Base-by-base conservation (phyloP, 2,888 invertebrate species). In the Dryomyza anilis region DNA sequence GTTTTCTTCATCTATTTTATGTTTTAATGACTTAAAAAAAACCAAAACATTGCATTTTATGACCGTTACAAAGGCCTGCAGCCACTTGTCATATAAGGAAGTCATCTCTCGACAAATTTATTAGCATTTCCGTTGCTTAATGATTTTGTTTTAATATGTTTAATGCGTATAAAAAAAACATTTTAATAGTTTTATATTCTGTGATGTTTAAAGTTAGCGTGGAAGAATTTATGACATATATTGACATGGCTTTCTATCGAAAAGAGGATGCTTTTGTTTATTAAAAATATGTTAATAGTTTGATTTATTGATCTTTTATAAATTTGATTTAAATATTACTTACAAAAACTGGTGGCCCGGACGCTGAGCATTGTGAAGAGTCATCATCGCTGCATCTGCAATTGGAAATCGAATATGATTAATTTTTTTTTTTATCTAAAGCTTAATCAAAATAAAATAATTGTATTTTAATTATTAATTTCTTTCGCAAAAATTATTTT, bases 351-450 rank as follows among this genome's bases (percentile, higher is more conserved):
- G 77, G 75, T 60, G 72, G 70, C 48, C 69, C 72, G 48, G 69
- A 65, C n/a, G 63, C 48, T 0, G 72, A 71, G 8, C 74, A 72
- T 63, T 74, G 76, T 6, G 74, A 73, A 5, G 73, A 73, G 27
- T 77, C 76, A 43, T 73, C 76, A 67, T 75, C 78, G 64, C 75
- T 75, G 69, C 72, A 74, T 64, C 77, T 77, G 71, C 8, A 74
- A 74, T n/a, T n/a, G n/a, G n/a, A n/a, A n/a, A n/a, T n/a, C n/a
- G n/a, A n/a, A n/a, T n/a, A n/a, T n/a, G n/a, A n/a, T n/a, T n/a
- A n/a, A n/a, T n/a, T n/a, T n/a, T n/a, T n/a, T n/a, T n/a, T n/a
- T n/a, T n/a, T n/a, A n/a, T n/a, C n/a, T n/a, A n/a, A n/a, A n/a
- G n/a, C n/a, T n/a, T n/a, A n/a, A n/a, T n/a, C n/a, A n/a, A n/a